Conservation (phyloP, 2,888 invertebrate species). For the Minunthozetes semirufus region DNA sequence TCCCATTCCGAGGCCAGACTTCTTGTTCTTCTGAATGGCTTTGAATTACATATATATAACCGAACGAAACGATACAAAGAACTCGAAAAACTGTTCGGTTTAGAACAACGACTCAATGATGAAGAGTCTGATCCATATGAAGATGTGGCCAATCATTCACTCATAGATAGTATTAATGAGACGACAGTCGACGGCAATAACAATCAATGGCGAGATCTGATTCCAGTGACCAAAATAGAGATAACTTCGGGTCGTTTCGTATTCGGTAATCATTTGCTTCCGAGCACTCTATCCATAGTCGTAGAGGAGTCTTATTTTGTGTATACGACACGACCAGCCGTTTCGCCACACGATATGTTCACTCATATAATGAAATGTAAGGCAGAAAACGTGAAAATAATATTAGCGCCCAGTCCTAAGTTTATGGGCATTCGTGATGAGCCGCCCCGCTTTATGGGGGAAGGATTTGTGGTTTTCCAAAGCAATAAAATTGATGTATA, state of each 20-base stretch:
- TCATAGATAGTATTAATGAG: slow-evolving; percentile 48
- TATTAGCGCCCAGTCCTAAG: slow-evolving; percentile 91
- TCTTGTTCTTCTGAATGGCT: slow-evolving; percentile 83
- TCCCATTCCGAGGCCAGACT: slow-evolving; percentile 89
- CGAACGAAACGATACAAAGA: slow-evolving; percentile 76
- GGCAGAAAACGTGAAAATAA: slow-evolving; percentile 86
- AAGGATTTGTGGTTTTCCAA: slow-evolving; percentile 93
- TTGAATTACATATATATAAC: slow-evolving; percentile 92
- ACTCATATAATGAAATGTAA: slow-evolving; percentile 94
- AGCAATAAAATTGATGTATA: slow-evolving; percentile 89
- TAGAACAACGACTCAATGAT: slow-evolving; percentile 47
- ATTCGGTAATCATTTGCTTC: slow-evolving; percentile 88
- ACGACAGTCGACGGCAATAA: slow-evolving; percentile 50
- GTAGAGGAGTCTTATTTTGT: slow-evolving; percentile 90
- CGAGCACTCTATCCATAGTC: slow-evolving; percentile 76
- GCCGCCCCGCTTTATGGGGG: slow-evolving; percentile 95
- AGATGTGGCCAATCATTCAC: slow-evolving; percentile 18
- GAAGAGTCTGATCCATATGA: neutral
- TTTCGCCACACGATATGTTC: slow-evolving; percentile 82
- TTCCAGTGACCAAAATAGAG: slow-evolving; percentile 92
- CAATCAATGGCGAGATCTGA: slow-evolving; percentile 86
- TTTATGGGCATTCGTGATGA: slow-evolving; percentile 88
- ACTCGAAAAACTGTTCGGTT: slow-evolving; percentile 77
- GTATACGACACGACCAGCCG: slow-evolving; percentile 90
- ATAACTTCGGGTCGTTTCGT: slow-evolving; percentile 83